Evolutionary conservation across 2,113 vertebrate species (phyloP).

Genomic region (Geococcyx californianus): DNA sequence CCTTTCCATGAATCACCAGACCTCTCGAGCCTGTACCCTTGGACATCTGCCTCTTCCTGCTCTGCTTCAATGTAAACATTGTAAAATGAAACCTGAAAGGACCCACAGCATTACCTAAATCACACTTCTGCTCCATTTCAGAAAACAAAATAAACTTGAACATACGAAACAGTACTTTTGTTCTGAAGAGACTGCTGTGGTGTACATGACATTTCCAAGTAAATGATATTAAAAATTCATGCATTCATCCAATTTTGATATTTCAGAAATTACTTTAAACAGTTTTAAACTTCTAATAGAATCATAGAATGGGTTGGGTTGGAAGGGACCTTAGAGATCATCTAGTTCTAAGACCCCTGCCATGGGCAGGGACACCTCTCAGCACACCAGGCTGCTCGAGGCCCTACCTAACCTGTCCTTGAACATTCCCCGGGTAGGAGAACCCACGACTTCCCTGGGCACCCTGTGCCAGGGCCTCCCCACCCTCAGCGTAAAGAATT

Average conservation of each 20-base stretch:
- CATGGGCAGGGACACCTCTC: too few relatives aligned
- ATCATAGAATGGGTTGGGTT: too few relatives aligned
- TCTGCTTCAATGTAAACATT: neutral
- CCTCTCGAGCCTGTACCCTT: conserved; percentile 1
- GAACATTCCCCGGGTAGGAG: too few relatives aligned
- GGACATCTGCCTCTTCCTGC: neutral
- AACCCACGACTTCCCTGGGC: too few relatives aligned
- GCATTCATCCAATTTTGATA: neutral
- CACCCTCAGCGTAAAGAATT: too few relatives aligned
- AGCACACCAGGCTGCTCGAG: too few relatives aligned
- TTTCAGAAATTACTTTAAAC: neutral
- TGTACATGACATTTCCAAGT: neutral
- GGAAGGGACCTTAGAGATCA: too few relatives aligned
- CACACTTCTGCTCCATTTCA: neutral
- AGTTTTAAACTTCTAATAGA: neutral
- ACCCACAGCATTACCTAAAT: neutral
- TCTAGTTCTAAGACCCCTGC: too few relatives aligned
- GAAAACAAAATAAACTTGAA: neutral
- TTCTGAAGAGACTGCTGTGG: neutral
- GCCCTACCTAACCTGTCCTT: too few relatives aligned
- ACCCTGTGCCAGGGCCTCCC: too few relatives aligned
- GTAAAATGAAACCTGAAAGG: conserved; percentile 8
- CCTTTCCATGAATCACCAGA: conserved; percentile 21
- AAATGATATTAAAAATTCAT: neutral
- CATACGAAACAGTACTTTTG: neutral